Conservation (phyloP, 1,140 invertebrate genomes). For the Drosophila virilis region DNA sequence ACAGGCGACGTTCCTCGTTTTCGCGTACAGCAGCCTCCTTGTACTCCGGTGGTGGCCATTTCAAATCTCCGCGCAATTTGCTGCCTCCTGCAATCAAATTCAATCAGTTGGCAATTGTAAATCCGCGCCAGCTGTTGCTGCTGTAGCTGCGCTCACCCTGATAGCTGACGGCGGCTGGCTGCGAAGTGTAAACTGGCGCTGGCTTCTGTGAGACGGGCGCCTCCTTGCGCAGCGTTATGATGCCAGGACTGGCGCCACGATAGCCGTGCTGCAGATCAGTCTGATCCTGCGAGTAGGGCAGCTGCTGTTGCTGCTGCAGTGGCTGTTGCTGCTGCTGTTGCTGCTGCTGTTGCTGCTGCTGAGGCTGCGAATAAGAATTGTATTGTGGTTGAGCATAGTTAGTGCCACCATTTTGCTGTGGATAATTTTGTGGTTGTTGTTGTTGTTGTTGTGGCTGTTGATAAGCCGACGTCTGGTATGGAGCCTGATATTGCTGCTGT, state of each 20-base stretch:
- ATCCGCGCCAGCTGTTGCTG: background rate
- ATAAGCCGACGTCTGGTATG: slow-evolving; percentile 59
- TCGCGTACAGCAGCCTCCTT: slow-evolving; percentile 90
- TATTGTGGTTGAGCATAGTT: slow-evolving; percentile 77
- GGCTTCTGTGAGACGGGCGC: slow-evolving; percentile 90
- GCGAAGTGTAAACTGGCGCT: slow-evolving; percentile 87
- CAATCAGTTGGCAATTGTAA: background rate
- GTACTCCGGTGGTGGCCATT: slow-evolving; percentile 92
- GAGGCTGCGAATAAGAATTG: slow-evolving; percentile 83
- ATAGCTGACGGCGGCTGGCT: slow-evolving; percentile 88
- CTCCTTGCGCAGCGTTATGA: slow-evolving; percentile 89
- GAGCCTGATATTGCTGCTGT: slow-evolving; percentile 71
- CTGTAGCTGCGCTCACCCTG: slow-evolving; percentile 85
- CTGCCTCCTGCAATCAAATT: slow-evolving; percentile 86
- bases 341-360: slow-evolving; percentile 38
- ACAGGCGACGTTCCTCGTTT: slow-evolving; percentile 88
- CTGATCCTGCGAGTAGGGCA: slow-evolving; percentile 74
- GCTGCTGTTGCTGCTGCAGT: slow-evolving; percentile 43
- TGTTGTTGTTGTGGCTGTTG: slow-evolving; percentile 54
- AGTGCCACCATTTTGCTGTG: slow-evolving; percentile 72
- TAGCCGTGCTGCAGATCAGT: slow-evolving; percentile 73
- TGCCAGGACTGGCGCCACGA: slow-evolving; percentile 83
- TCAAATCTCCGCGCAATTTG: slow-evolving; percentile 92
- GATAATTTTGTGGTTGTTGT: slow-evolving; percentile 55
- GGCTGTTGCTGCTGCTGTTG: slow-evolving; percentile 48